Base-by-base conservation (phyloP, 1,140 invertebrate genomes). In the Drosophila pruinosa region DNA sequence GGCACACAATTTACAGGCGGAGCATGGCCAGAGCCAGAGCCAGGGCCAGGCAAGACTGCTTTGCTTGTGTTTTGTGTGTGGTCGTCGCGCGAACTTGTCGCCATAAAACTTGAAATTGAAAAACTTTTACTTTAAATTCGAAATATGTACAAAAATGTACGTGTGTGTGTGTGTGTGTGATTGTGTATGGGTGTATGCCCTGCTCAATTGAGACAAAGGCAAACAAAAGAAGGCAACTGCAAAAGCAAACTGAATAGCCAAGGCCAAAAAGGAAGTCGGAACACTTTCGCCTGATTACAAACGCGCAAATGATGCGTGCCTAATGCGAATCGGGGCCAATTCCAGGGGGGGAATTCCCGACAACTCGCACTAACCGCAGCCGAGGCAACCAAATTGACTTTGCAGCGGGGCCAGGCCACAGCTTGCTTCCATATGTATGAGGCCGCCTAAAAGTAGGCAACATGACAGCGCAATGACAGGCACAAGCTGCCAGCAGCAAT, bases 231-330 rank as follows among this genome's bases (percentile, higher is more conserved):
- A 26, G 17, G 15, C 15, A 54, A n/a, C 14, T 22, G 28, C 24
- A 34, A 43, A 15, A 28, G 47, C 31, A 19, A 50, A 43, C 24
- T 36, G 14, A 45, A 78, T 63, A 26, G 50, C 38, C 26, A 52
- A 58, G 52, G 52, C 43, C 14, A 34, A 57, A 52, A 57, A 47
- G 57, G 61, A 85, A 79, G 68, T 73, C 68, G 76, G 76, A 88
- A 79, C 85, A 85, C 81, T 89, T 89, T 89, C 79, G 85, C 85
- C 67, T 89, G 83, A 89, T 89, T 89, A 89, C 83, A 80, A 89
- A 79, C 79, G 79, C 80, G 75, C 73, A 89, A 89, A 89, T 85
- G 83, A 89, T 89, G 83, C 83, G 83, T 89, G 79, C 56, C 85
- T 89, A 89, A 89, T 89, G 85, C 75, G 76, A 69, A 67, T 45